These are phyloP conservation scores for Porites divaricata DNA, from an alignment of 92 coral and sea anemone species.

Conservation along the genomic window DNA sequence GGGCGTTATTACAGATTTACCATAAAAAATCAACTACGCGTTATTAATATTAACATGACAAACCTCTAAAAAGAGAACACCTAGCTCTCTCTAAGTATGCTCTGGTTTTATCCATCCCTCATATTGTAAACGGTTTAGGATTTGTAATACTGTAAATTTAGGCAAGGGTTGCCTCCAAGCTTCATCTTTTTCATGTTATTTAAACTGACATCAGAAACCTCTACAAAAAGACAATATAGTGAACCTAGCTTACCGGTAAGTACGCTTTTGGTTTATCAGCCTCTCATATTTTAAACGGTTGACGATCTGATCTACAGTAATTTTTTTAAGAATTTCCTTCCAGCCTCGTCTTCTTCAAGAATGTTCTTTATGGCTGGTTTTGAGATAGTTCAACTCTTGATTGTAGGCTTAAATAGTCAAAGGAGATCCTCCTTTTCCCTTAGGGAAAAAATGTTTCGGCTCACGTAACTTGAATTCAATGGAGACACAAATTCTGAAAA, in stretches of 20 bases:
- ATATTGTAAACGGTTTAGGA: no score
- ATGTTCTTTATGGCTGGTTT: conserved; percentile 10
- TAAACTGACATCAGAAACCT: no score
- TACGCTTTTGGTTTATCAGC: background rate
- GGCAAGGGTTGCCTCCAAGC: no score
- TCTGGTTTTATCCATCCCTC: no score
- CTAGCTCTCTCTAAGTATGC: no score
- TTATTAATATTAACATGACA: no score
- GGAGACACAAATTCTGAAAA: background rate
- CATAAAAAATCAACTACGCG: no score
- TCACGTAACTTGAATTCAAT: background rate
- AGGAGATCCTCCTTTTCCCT: background rate
- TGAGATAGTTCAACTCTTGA: conserved; percentile 4
- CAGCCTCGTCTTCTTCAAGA: conserved; percentile 15
- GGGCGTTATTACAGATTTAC: no score
- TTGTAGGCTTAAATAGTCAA: background rate
- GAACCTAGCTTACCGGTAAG: background rate
- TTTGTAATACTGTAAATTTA: no score
- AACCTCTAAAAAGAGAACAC: no score
- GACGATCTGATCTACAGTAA: conserved; percentile 12
- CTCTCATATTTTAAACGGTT: conserved; percentile 44
- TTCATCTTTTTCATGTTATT: no score
- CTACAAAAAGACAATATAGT: no score
- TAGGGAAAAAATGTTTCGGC: background rate
- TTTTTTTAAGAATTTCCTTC: conserved; percentile 1